These are phyloP conservation scores for Oophaga pumilio DNA, from an alignment of 2,113 vertebrate species.

Conservation along the genomic window DNA sequence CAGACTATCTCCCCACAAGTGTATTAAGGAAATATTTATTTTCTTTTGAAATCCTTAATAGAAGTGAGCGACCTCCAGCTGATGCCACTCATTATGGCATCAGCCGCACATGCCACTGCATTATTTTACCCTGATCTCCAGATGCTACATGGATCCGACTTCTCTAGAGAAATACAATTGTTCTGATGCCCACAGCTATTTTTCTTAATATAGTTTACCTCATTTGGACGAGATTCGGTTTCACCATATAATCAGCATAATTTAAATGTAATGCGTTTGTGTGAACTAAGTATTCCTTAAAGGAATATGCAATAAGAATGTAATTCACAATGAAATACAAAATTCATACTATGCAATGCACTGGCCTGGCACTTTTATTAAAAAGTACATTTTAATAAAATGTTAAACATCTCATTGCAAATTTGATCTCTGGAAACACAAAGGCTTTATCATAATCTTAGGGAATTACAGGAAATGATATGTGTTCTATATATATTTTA, in stretches of 20 bases:
- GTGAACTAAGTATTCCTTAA: background rate
- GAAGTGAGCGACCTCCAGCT: constrained; percentile 28
- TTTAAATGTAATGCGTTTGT: background rate
- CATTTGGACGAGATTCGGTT: background rate
- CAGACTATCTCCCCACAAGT: background rate
- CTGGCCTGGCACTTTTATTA: background rate
- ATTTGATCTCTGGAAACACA: background rate
- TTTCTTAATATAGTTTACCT: constrained; percentile 20
- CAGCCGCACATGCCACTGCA: constrained; percentile 6
- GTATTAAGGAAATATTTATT: constrained; percentile 37
- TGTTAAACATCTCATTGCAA: background rate
- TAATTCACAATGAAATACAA: background rate
- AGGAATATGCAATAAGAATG: background rate
- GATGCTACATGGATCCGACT: constrained; percentile 10
- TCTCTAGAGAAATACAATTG: background rate
- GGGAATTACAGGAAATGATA: background rate
- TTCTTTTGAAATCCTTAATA: constrained; percentile 35
- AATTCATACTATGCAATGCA: background rate
- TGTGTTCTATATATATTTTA: no score
- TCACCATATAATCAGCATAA: background rate
- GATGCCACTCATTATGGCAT: constrained; percentile 46
- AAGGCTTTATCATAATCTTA: background rate
- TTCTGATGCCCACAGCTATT: background rate
- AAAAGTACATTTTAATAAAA: background rate
- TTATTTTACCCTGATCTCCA: constrained; percentile 38